phyloP scores from a whole-genome alignment of 1,140 invertebrate species.

The Lepidurus packardi region DNA sequence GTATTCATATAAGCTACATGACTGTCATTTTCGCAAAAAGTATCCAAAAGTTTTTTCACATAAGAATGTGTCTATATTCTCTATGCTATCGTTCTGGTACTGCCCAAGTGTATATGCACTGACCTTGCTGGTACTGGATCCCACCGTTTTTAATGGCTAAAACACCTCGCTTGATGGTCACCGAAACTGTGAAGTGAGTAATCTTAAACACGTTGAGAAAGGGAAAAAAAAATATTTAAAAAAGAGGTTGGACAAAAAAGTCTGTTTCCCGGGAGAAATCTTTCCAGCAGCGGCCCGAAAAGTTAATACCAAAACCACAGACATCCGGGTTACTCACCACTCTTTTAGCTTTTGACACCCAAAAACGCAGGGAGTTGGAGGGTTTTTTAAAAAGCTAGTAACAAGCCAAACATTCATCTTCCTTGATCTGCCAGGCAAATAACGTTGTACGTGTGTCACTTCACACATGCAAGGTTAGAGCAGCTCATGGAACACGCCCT shows the following conservation, averaged over 20 bases:
- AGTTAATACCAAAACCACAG: conserved; percentile 19
- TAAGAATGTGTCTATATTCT: no score
- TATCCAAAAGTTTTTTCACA: no score
- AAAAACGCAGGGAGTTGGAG: background rate
- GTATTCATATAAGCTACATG: no score
- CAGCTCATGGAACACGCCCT: no score
- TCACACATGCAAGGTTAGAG: background rate
- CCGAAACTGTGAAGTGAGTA: background rate
- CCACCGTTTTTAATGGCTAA: background rate
- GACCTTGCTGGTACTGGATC: conserved; percentile 1
- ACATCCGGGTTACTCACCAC: background rate
- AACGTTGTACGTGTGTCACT: conserved; percentile 7
- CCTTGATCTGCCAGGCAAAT: background rate
- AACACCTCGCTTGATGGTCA: background rate
- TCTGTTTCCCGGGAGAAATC: background rate
- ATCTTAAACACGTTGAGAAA: background rate
- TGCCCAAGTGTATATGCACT: background rate
- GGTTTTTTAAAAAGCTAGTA: background rate
- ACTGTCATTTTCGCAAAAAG: no score
- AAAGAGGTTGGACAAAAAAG: background rate
- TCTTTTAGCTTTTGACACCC: background rate
- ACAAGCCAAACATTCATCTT: background rate
- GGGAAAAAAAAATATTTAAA: background rate
- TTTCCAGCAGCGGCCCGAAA: background rate
- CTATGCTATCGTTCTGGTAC: no score